Conservation (phyloP, 2,113 vertebrate genomes). For the Dromiciops gliroides region DNA sequence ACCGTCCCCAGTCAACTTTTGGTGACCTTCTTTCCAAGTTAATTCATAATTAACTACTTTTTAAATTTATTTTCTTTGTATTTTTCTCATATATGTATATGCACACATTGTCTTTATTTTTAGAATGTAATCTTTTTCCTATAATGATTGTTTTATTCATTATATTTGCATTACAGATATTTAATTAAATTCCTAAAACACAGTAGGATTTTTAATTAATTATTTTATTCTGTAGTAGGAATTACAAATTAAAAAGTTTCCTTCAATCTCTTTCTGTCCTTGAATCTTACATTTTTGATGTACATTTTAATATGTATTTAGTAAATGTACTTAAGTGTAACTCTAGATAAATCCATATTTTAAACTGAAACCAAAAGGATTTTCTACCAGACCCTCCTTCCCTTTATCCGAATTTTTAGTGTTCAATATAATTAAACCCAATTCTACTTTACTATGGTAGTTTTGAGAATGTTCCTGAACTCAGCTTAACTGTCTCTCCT, state of each 20-base stretch:
- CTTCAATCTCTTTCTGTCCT: not conserved
- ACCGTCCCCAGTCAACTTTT: not conserved
- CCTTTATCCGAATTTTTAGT: not conserved
- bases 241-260: not conserved
- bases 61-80: not conserved
- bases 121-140: not conserved
- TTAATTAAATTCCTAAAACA: not conserved
- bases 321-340: not conserved
- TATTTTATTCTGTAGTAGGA: not conserved
- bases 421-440: not conserved
- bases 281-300: not conserved
- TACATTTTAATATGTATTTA: not conserved
- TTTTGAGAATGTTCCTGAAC: not conserved
- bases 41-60: not conserved
- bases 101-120: not conserved
- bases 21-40: not conserved
- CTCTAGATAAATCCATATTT: not conserved
- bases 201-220: not conserved
- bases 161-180: not conserved
- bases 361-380: not conserved
- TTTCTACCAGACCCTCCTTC: not conserved
- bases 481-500: not conserved
- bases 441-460: not conserved
- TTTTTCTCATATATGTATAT: not conserved
- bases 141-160: not conserved